These are phyloP conservation scores for Labeo rohita DNA, from an alignment of 2,113 vertebrate genomes.

Conservation along the genomic window DNA sequence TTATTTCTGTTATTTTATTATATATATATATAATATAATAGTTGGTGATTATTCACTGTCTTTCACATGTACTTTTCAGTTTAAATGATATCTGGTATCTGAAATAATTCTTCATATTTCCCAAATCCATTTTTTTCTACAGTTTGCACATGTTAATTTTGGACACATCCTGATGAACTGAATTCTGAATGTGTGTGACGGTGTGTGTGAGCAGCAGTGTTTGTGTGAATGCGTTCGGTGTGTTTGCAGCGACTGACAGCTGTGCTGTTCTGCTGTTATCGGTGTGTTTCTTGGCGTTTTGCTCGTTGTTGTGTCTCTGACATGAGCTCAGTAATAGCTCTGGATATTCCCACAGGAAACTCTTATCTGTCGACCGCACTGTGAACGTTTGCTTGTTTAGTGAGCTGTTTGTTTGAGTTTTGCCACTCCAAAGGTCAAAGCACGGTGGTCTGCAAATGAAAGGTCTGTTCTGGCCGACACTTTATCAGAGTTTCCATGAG, in stretches of 20 bases:
- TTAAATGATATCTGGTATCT: too few species aligned
- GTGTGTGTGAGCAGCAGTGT: neutral
- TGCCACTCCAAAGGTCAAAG: neutral
- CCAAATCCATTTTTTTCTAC: too few species aligned
- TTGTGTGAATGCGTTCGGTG: neutral
- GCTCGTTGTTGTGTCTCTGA: neutral
- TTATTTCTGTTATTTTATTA: too few species aligned
- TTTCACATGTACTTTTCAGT: too few species aligned
- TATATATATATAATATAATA: too few species aligned
- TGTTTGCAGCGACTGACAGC: neutral
- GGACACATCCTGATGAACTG: too few species aligned
- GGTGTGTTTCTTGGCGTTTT: neutral
- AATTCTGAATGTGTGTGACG: neutral
- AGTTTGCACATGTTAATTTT: too few species aligned
- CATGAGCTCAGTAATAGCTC: neutral
- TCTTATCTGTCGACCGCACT: neutral
- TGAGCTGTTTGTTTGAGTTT: slow-evolving; percentile 4
- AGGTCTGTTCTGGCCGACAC: neutral
- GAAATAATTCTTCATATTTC: too few species aligned
- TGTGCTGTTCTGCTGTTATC: neutral
- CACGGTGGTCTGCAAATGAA: neutral
- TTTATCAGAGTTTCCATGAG: neutral
- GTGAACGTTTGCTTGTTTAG: neutral
- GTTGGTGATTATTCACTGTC: too few species aligned
- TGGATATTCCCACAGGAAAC: slow-evolving; percentile 18